Base-by-base conservation (phyloP, 2,888 invertebrate species). In the Drosophila macrothrix region DNA sequence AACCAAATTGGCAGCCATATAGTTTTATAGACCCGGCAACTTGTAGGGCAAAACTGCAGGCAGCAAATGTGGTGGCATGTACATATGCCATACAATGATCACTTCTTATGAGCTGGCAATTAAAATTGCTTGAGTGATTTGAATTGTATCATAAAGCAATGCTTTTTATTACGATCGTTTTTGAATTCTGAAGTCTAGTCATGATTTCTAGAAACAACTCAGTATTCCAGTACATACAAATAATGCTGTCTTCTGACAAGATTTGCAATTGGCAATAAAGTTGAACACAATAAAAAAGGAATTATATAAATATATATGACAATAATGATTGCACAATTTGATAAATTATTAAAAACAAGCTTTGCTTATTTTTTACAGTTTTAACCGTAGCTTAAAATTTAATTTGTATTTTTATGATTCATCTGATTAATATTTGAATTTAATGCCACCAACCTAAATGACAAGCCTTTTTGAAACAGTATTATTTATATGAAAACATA, bases 1-100 rank as follows among this genome's bases (percentile, higher is more conserved):
- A 56, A 69, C 73, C 73, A 65, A 83, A 83, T 88, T 88, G 78
- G 72, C 67, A 65, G 74, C 64, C 84, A 88, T 83, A 83, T 88
- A 83, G 65, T 83, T 83, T 83, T 83, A 83, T 83, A 82, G 82
- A 73, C 46, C 61, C 65, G 54, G 35, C 70, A 64, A 54, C 63
- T 53, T 29, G 66, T 43, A n/a, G 22, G 28, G 29, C 61, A 55
- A 33, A 56, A 35, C 55, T 25, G 64, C 41, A 35, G 43, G 14
- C 68, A 58, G 39, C 39, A 28, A 39, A 39, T 31, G 46, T 31
- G 46, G 35, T 55, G 33, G 22, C 31, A 22, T 63, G 56, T 64
- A 60, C 53, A 61, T 58, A 56, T 53, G 66, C 41, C 22, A 59
- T 61, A 52, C 66, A 64, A 66, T 70, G 77, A 80, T 60, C 77